A percentile compares a stretch with the other conserved stretches of the same genome.
These are phyloP conservation scores for Drosophila hamatofila DNA, from an alignment of 2,888 invertebrate genomes.

Conservation along the genomic window DNA sequence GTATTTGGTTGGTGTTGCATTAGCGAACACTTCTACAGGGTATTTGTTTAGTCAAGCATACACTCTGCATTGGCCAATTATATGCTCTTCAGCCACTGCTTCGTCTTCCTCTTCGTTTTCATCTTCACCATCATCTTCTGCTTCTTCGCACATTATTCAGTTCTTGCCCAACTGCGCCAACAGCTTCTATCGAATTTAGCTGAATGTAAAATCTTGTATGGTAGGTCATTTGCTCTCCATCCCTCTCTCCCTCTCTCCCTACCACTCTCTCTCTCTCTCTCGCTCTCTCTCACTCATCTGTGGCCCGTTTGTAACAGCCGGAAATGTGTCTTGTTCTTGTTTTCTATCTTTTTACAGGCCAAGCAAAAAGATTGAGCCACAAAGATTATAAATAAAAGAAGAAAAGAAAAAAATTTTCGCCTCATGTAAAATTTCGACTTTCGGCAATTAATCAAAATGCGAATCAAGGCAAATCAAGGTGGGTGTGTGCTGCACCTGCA, in stretches of 20 bases:
- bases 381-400: slow-evolving; percentile 19
- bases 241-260: not conserved
- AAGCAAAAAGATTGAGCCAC: slow-evolving; percentile 31
- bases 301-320: slow-evolving; percentile 57
- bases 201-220: slow-evolving; percentile 59
- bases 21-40: no score
- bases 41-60: not conserved
- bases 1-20: no score
- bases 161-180: slow-evolving; percentile 44
- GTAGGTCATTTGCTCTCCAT: slow-evolving; percentile 48
- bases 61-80: not conserved
- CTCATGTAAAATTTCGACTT: slow-evolving; percentile 20
- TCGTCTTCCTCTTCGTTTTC: slow-evolving; percentile 1
- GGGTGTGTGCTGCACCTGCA: slow-evolving; percentile 51
- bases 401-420: slow-evolving; percentile 15
- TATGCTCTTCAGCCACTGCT: not conserved
- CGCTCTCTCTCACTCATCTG: not conserved
- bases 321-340: slow-evolving; percentile 66
- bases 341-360: slow-evolving; percentile 9
- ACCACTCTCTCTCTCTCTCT: not conserved
- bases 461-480: slow-evolving; percentile 42
- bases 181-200: slow-evolving; percentile 43
- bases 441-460: slow-evolving; percentile 66
- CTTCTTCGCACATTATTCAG: slow-evolving; percentile 4
- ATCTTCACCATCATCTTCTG: slow-evolving; percentile 1